Conservation (phyloP, 1,140 invertebrate genomes). For the Zelostemma sp. region DNA sequence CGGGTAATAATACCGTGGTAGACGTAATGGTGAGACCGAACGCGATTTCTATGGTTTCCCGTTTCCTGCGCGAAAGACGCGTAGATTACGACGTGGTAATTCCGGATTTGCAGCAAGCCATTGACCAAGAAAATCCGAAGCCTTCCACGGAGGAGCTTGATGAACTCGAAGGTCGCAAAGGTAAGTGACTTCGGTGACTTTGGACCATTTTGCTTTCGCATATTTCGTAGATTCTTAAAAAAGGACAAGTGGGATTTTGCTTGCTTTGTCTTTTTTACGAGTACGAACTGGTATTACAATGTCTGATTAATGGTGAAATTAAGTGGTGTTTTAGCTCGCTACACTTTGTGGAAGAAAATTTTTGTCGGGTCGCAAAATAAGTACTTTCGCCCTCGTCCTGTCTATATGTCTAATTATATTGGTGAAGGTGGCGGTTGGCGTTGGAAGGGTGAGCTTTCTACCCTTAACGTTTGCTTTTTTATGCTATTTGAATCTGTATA, state of each 20-base stretch:
- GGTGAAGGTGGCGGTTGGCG: conserved; percentile 58
- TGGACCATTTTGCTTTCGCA: no score
- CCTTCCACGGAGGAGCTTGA: conserved; percentile 73
- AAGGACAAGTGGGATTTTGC: no score
- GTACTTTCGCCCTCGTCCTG: conserved; percentile 52
- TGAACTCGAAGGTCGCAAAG: conserved; percentile 79
- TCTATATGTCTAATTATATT: conserved; percentile 54
- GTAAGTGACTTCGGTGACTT: conserved; percentile 58
- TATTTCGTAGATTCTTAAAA: no score
- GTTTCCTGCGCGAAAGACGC: conserved; percentile 58
- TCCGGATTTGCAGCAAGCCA: conserved; percentile 80
- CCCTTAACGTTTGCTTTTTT: conserved; percentile 45
- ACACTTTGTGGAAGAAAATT: conserved; percentile 59
- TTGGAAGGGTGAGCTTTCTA: conserved; percentile 63
- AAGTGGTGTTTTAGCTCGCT: conserved; percentile 64
- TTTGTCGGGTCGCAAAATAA: conserved; percentile 41
- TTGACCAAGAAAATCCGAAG: conserved; percentile 82
- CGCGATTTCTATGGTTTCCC: conserved; percentile 68
- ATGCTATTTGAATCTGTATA: neutral
- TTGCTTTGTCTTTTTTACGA: no score
- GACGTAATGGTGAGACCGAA: conserved; percentile 78
- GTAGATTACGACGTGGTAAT: conserved; percentile 76
- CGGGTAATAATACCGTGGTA: conserved; percentile 75
- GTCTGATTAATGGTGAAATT: conserved; percentile 19
- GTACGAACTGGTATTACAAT: neutral